A percentile compares a stretch with the other conserved stretches of the same genome.
phyloP scores from a whole-genome alignment of 2,888 invertebrate genomes.

The Oxyteleia sp. region DNA sequence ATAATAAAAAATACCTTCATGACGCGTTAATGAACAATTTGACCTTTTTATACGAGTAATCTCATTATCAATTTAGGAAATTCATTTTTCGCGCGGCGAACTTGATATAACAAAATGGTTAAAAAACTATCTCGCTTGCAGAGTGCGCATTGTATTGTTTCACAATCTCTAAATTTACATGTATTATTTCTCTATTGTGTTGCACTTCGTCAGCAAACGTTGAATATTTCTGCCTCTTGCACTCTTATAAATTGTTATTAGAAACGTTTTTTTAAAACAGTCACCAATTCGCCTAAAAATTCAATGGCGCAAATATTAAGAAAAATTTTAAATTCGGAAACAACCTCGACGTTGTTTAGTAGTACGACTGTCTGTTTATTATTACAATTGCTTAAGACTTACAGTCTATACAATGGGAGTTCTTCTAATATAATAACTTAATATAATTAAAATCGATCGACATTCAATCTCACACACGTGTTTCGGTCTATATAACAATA shows the following conservation, averaged over 20 bases:
- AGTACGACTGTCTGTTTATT: neutral
- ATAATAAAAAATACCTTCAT: neutral
- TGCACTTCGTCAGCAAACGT: conserved; percentile 4
- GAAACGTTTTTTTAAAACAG: conserved; percentile 18
- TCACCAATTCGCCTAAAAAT: conserved; percentile 21
- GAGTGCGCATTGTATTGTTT: conserved; percentile 10
- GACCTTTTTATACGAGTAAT: conserved; percentile 2
- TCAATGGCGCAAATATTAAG: conserved; percentile 1
- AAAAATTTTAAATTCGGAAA: neutral
- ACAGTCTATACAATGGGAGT: too few species aligned
- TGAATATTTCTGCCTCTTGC: conserved; percentile 12
- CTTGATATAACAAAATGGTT: neutral
- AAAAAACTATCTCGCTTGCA: neutral
- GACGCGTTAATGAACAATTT: conserved; percentile 4
- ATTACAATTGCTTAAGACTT: too few species aligned
- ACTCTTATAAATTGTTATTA: conserved; percentile 24
- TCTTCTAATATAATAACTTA: too few species aligned
- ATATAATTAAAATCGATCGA: too few species aligned
- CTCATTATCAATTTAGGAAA: conserved; percentile 10
- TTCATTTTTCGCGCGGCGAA: conserved; percentile 8
- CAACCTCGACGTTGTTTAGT: neutral
- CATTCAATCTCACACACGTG: too few species aligned
- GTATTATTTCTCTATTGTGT: conserved; percentile 23
- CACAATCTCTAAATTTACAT: conserved; percentile 30
- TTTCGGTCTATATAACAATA: too few species aligned